These are phyloP conservation scores for Rhinogobius similis DNA, from an alignment of 2,113 vertebrate genomes.

Conservation along the genomic window DNA sequence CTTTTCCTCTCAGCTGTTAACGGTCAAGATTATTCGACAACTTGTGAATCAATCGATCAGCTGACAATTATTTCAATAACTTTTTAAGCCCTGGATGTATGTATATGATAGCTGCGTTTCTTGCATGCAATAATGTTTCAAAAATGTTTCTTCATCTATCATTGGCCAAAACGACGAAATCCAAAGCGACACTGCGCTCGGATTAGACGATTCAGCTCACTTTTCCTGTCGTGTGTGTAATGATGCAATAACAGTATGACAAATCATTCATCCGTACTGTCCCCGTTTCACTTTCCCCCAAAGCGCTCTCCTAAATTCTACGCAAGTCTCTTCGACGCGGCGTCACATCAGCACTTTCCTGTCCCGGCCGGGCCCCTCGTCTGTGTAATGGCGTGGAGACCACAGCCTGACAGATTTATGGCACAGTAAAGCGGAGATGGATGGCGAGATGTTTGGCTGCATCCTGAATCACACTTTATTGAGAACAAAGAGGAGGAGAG, in stretches of 20 bases:
- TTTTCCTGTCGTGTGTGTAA: too few species aligned
- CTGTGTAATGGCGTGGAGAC: constrained; percentile 23
- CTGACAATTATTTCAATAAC: too few species aligned
- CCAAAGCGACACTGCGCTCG: too few species aligned
- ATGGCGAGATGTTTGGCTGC: constrained; percentile 30
- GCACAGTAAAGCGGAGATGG: constrained; percentile 26
- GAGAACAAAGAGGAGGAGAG: constrained; percentile 34
- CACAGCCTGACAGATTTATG: constrained; percentile 31
- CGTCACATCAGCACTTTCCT: background rate
- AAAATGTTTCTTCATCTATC: too few species aligned
- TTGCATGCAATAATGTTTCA: too few species aligned
- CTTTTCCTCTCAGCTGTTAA: too few species aligned
- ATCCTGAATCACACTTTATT: constrained; percentile 36
- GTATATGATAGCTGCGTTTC: too few species aligned
- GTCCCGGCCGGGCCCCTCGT: background rate
- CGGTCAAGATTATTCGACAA: too few species aligned
- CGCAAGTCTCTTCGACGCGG: background rate
- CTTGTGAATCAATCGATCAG: too few species aligned
- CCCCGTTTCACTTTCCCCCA: background rate
- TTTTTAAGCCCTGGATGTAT: too few species aligned
- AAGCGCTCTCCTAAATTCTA: background rate
- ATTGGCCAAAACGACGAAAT: too few species aligned
- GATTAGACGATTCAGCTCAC: too few species aligned
- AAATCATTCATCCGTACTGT: background rate
- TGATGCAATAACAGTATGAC: background rate